Conservation (phyloP, 2,113 vertebrate genomes). For the Tachycineta bicolor region DNA sequence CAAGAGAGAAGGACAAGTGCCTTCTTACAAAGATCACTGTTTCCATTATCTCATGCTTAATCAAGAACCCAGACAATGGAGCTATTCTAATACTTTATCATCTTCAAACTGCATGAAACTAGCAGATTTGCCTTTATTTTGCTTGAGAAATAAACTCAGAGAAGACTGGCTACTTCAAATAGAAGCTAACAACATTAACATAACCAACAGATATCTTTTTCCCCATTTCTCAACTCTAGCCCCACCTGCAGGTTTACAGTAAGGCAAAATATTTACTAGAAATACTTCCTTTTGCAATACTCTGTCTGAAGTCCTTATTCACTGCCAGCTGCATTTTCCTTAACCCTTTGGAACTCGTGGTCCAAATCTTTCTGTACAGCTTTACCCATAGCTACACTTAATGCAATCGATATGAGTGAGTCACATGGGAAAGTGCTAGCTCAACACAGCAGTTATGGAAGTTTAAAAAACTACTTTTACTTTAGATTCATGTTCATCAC, state of each 20-base stretch:
- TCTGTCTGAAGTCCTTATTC: background rate
- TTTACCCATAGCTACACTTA: background rate
- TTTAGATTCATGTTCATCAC: background rate
- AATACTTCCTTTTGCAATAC: background rate
- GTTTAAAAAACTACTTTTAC: conserved; percentile 8
- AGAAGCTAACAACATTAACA: background rate
- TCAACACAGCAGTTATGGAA: background rate
- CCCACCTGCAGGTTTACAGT: background rate
- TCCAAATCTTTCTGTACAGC: background rate
- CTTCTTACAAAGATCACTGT: background rate
- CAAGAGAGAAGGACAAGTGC: background rate
- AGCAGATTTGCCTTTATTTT: background rate
- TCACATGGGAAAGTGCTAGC: background rate
- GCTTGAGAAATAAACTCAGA: background rate
- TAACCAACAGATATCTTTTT: background rate
- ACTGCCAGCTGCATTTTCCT: background rate
- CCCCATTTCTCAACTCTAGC: background rate
- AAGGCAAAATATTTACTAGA: background rate
- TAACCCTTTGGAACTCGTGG: background rate
- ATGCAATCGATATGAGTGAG: background rate
- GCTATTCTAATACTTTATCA: background rate
- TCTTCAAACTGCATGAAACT: background rate
- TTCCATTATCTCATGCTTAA: background rate
- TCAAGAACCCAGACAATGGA: background rate
- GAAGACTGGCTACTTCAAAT: background rate